Percentiles rank a stretch among this genome's conserved stretches.
phyloP scores from a whole-genome alignment of 2,888 invertebrate genomes.

The Polymixis flavicincta region DNA sequence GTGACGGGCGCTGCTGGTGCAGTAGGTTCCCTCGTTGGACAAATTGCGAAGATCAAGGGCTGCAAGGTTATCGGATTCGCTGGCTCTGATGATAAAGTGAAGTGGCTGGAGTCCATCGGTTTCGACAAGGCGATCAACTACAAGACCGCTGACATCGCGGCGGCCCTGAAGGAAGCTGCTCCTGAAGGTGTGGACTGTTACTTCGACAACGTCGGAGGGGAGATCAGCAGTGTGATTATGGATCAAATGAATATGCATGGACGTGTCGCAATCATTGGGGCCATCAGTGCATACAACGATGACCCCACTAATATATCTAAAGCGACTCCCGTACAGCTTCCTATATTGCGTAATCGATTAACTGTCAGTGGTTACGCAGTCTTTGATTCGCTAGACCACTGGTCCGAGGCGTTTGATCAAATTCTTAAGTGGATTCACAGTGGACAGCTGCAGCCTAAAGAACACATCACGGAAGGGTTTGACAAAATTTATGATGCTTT shows the following conservation, averaged over 20 bases:
- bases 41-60: conserved; percentile 94
- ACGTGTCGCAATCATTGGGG: conserved; percentile 89
- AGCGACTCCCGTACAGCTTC: conserved; percentile 88
- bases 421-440: too few species aligned
- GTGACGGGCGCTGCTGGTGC: conserved; percentile 94
- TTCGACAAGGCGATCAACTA: too few species aligned
- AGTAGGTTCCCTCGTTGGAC: conserved; percentile 94
- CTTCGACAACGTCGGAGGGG: conserved; percentile 94
- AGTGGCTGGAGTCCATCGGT: too few species aligned
- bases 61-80: conserved; percentile 92
- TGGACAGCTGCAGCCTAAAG: too few species aligned
- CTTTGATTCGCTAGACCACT: too few species aligned
- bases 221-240: conserved; percentile 90
- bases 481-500: too few species aligned
- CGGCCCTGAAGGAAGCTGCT: too few species aligned
- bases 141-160: too few species aligned
- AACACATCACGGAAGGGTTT: conserved; percentile 93
- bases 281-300: conserved; percentile 80
- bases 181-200: conserved; percentile 93
- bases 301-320: conserved; percentile 70
- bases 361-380: too few species aligned
- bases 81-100: conserved; percentile 82
- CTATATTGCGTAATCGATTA: too few species aligned
- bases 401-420: too few species aligned
- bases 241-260: conserved; percentile 91